Evolutionary conservation across 2,888 invertebrate genomes (phyloP).

Genomic region (Ligdia adustata): DNA sequence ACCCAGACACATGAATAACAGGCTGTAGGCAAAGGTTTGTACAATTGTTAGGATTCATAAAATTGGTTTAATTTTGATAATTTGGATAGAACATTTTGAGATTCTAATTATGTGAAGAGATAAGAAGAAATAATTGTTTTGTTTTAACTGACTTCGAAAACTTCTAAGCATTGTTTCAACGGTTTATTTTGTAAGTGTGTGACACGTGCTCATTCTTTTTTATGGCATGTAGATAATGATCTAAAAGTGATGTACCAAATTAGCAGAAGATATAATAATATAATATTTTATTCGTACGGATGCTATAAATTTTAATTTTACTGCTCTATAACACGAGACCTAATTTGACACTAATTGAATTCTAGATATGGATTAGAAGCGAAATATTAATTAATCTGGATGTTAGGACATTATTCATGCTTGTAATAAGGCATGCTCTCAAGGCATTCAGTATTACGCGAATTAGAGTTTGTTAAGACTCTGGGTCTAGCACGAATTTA

Average conservation of each 20-base stretch:
- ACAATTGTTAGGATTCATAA: conserved; percentile 2
- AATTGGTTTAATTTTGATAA: not conserved
- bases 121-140: too few relatives aligned
- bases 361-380: conserved; percentile 1
- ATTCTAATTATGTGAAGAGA: not conserved
- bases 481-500: too few relatives aligned
- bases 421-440: too few relatives aligned
- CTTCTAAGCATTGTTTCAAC: not conserved
- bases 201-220: too few relatives aligned
- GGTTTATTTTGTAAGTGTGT: too few relatives aligned
- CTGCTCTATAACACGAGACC: conserved; percentile 7
- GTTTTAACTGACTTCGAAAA: too few relatives aligned
- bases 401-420: too few relatives aligned
- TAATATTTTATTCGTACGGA: conserved; percentile 18
- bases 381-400: not conserved
- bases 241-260: too few relatives aligned
- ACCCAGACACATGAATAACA: conserved; percentile 19
- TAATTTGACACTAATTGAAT: conserved; percentile 6
- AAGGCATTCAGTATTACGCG: too few relatives aligned
- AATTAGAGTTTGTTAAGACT: too few relatives aligned
- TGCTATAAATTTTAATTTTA: conserved; percentile 19
- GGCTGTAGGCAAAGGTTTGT: conserved; percentile 15
- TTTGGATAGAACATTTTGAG: not conserved
- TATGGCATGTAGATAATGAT: too few relatives aligned
- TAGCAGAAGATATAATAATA: too few relatives aligned